phyloP scores from a whole-genome alignment of 1,140 invertebrate species.

The roundworm (Caenorhabditis elegans) region WBcel235 BX284602.5:8851001-8851500 shows the following conservation, averaged over 20 bases:
- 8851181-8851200: constrained; percentile 63
- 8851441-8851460: constrained; percentile 49
- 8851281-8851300: constrained; percentile 54
- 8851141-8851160: constrained; percentile 66
- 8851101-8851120: constrained; percentile 64
- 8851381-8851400: constrained; percentile 60
- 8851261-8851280: constrained; percentile 61
- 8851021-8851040: constrained; percentile 60
- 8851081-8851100: constrained; percentile 65
- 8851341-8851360: constrained; percentile 55
- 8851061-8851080: constrained; percentile 66
- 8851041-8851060: constrained; percentile 61
- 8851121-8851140: constrained; percentile 63
- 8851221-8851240: constrained; percentile 64
- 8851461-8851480: constrained; percentile 52
- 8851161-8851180: constrained; percentile 65
- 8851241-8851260: constrained; percentile 60
- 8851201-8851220: constrained; percentile 63
- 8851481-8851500: constrained; percentile 55
- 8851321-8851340: constrained; percentile 63
- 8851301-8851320: constrained; percentile 52
- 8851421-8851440: constrained; percentile 61
- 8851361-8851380: constrained; percentile 61
- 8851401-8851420: constrained; percentile 62
- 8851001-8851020: constrained; percentile 64